A percentile compares a stretch with the other conserved stretches of the same genome.
phyloP scores from a whole-genome alignment of 2,797 vertebrate species.

The Jordanella pulchra region DNA sequence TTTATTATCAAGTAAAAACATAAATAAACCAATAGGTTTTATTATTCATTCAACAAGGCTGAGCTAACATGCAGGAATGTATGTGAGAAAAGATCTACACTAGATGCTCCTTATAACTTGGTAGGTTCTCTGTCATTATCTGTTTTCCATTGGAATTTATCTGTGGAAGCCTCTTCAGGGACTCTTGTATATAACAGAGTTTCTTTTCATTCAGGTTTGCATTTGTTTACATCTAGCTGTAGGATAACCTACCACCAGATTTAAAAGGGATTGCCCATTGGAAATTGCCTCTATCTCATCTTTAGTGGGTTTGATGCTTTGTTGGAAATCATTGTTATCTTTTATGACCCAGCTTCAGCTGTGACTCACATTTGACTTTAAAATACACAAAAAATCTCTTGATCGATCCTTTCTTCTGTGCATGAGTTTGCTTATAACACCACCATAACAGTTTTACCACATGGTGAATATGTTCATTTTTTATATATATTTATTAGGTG shows the following conservation, averaged over 20 bases:
- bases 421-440: neutral
- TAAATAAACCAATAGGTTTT: no score
- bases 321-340: neutral
- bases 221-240: neutral
- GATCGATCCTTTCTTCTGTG: neutral
- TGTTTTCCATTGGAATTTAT: neutral
- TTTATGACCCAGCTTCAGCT: neutral
- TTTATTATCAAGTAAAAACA: neutral
- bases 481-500: no score
- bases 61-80: no score
- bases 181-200: neutral
- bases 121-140: neutral
- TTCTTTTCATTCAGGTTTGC: neutral
- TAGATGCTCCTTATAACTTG: neutral
- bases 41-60: no score
- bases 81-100: no score
- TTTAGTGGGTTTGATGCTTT: neutral
- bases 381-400: neutral
- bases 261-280: neutral
- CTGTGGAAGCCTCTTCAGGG: neutral
- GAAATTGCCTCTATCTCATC: neutral
- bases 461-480: neutral
- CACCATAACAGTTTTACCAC: neutral
- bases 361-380: neutral
- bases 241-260: neutral